Conservation (phyloP, 2,888 invertebrate genomes). For the Ophioninae sp. region DNA sequence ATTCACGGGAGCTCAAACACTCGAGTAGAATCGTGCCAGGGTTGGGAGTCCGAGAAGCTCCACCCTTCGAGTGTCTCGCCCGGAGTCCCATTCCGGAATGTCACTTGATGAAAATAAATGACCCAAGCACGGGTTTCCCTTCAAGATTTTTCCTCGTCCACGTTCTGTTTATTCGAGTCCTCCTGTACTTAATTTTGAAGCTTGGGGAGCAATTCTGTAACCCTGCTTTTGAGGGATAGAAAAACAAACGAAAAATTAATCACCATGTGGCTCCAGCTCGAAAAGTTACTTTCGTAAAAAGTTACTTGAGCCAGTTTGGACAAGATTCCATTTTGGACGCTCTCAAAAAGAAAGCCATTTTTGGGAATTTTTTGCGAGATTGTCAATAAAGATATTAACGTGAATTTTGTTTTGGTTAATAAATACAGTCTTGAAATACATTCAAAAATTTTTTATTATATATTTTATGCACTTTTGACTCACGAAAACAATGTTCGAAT, state of each 20-base stretch:
- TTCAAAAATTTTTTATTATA: too few relatives aligned
- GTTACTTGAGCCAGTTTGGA: too few relatives aligned
- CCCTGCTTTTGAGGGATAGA: background rate
- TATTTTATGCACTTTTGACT: too few relatives aligned
- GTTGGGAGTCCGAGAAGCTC: slow-evolving; percentile 60
- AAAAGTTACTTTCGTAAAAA: background rate
- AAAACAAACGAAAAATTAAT: background rate
- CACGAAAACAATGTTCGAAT: too few relatives aligned
- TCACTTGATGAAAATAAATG: slow-evolving; percentile 69
- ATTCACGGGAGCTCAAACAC: background rate
- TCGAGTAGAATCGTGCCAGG: background rate
- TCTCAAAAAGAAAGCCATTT: too few relatives aligned
- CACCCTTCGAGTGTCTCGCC: slow-evolving; percentile 18
- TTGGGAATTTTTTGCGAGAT: too few relatives aligned
- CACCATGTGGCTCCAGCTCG: background rate
- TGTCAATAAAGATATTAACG: too few relatives aligned
- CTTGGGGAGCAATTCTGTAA: background rate
- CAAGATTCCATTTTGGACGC: too few relatives aligned
- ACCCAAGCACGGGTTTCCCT: slow-evolving; percentile 65
- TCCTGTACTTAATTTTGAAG: background rate
- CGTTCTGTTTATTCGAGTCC: background rate
- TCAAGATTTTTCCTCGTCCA: slow-evolving; percentile 53
- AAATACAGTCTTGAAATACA: too few relatives aligned
- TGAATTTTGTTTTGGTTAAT: too few relatives aligned
- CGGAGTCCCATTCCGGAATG: slow-evolving; percentile 49